Evolutionary conservation across 2,888 invertebrate species (phyloP).

Genomic region (Calameuta pallipes): DNA sequence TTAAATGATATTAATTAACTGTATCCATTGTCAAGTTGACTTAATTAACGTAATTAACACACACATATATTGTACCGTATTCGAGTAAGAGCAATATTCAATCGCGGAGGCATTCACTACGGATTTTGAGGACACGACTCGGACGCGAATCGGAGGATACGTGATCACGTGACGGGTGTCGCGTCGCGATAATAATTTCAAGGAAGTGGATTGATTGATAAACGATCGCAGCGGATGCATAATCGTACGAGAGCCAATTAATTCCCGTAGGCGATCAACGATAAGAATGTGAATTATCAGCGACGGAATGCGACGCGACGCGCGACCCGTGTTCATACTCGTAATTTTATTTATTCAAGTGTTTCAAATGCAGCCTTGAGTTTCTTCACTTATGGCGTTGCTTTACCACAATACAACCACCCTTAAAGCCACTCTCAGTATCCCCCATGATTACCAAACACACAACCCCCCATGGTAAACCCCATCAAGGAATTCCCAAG

Average conservation of each 20-base stretch:
- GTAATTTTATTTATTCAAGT: conserved; percentile 51
- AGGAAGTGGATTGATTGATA: neutral
- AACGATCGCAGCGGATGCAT: neutral
- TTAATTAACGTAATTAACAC: conserved; percentile 36
- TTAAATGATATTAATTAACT: conserved; percentile 63
- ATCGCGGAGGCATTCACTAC: conserved; percentile 65
- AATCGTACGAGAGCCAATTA: neutral
- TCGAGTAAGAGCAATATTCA: conserved; percentile 33
- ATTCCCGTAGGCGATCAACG: neutral
- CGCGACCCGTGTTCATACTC: conserved; percentile 43
- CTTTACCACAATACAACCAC: conserved; percentile 64
- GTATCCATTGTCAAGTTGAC: conserved; percentile 45
- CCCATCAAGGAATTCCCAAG: conserved; percentile 48
- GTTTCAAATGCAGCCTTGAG: conserved; percentile 63
- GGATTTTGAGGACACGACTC: conserved; percentile 52
- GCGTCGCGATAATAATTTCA: neutral
- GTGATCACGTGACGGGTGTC: conserved; percentile 28
- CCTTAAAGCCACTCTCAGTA: conserved; percentile 36
- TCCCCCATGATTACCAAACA: conserved; percentile 36
- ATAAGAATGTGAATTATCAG: neutral
- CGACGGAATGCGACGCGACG: conserved; percentile 30
- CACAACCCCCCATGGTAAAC: conserved; percentile 28
- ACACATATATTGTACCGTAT: conserved; percentile 51
- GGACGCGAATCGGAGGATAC: conserved; percentile 61
- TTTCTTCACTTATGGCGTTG: conserved; percentile 65